Evolutionary conservation across 2,113 vertebrate species (phyloP).

Genomic region (Rattus norvegicus): GRCr8 NC_086020.1:44978001-44978500

Average conservation of each 20-base stretch:
- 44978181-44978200: background rate
- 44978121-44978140: conserved; percentile 19
- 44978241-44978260: background rate
- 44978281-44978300: background rate
- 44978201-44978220: background rate
- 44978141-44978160: background rate
- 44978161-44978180: background rate
- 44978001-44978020: background rate
- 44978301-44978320: background rate
- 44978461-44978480: background rate
- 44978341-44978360: background rate
- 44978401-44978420: background rate
- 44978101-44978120: background rate
- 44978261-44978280: background rate
- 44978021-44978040: background rate
- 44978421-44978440: background rate
- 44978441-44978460: background rate
- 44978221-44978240: background rate
- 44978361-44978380: background rate
- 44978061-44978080: background rate
- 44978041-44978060: background rate
- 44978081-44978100: background rate
- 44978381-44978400: background rate
- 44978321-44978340: background rate
- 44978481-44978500: background rate